phyloP scores from a whole-genome alignment of 2,888 invertebrate genomes.

The Dynastes maya region DNA sequence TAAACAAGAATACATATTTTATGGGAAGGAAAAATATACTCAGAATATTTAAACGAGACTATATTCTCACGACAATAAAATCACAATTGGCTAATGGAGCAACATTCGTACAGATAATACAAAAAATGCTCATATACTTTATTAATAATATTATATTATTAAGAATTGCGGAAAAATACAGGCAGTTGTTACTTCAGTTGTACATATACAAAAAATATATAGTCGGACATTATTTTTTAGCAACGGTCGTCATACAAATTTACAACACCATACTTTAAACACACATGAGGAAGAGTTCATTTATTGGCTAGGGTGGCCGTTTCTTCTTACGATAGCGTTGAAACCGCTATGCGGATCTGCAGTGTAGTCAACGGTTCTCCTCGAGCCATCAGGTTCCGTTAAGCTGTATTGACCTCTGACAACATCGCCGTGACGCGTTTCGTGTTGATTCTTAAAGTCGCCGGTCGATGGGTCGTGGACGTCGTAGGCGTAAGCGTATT shows the following conservation, averaged over 20 bases:
- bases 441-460: constrained; percentile 68
- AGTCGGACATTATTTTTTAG: constrained; percentile 36
- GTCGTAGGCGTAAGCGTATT: constrained; percentile 67
- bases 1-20: not conserved
- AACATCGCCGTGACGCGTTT: constrained; percentile 65
- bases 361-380: constrained; percentile 66
- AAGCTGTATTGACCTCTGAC: constrained; percentile 68
- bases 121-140: constrained; percentile 39
- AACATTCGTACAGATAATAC: constrained; percentile 37
- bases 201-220: constrained; percentile 47
- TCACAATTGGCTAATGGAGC: constrained; percentile 40
- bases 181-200: constrained; percentile 42
- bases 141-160: constrained; percentile 46
- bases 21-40: constrained; percentile 20
- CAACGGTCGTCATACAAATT: constrained; percentile 50
- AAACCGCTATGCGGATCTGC: constrained; percentile 66
- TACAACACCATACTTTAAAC: constrained; percentile 36
- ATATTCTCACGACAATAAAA: constrained; percentile 33
- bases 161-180: constrained; percentile 48
- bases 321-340: constrained; percentile 66
- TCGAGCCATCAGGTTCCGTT: constrained; percentile 66
- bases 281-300: constrained; percentile 28
- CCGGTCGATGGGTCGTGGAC: constrained; percentile 68
- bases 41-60: constrained; percentile 18
- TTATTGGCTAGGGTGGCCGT: constrained; percentile 54